Evolutionary conservation across 2,113 vertebrate genomes (phyloP).

Genomic region (Protobothrops mucrosquamatus): DNA sequence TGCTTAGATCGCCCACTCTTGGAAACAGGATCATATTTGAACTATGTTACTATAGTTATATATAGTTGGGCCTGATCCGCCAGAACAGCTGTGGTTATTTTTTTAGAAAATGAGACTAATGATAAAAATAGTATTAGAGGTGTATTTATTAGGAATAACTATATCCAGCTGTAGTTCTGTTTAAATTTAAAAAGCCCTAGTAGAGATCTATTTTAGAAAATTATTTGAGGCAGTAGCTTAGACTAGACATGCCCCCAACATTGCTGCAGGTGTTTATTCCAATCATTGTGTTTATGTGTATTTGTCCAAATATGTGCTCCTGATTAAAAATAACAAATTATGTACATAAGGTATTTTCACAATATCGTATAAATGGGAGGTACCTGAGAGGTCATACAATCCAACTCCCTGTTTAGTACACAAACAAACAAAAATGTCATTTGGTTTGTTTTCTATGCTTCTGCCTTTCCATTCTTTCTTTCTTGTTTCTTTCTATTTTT

Average conservation of each 20-base stretch:
- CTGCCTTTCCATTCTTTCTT: neutral
- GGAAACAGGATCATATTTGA: neutral
- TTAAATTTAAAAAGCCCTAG: neutral
- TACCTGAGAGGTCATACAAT: neutral
- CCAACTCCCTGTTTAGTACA: neutral
- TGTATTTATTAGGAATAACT: neutral
- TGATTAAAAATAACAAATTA: neutral
- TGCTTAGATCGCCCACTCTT: neutral
- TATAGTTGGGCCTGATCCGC: neutral
- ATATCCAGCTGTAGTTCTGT: neutral
- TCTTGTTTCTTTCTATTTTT: neutral
- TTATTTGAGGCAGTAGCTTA: neutral
- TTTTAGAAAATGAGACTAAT: neutral
- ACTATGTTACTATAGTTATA: neutral
- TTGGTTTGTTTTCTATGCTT: neutral
- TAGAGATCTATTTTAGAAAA: neutral
- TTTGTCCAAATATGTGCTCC: neutral
- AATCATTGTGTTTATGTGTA: neutral
- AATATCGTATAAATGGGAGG: neutral
- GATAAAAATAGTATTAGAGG: neutral
- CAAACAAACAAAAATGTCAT: neutral
- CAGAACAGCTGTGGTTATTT: no score
- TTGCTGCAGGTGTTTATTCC: neutral
- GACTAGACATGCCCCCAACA: neutral
- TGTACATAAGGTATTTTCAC: neutral